Base-by-base conservation (phyloP, 2,888 invertebrate species). In the Melieria omissa region DNA sequence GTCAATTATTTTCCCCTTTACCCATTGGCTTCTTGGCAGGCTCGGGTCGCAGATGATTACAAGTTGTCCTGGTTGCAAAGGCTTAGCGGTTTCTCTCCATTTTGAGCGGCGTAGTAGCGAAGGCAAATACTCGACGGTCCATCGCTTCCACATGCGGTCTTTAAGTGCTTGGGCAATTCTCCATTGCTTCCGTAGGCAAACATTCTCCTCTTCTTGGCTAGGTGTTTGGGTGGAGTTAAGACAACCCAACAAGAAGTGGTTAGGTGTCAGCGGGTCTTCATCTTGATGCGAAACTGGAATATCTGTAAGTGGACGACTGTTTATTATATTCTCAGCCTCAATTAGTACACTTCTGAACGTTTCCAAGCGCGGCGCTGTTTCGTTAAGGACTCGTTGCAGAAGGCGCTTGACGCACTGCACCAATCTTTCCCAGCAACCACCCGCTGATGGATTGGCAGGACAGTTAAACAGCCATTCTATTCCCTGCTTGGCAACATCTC, bases 361-460 rank as follows among this genome's bases (percentile, higher is more conserved):
- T 16, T 16, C 16, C 16, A 16, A 16, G 16, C 16, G 16, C 16
- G 16, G 16, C 16, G 16, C 16, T 16, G 16, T 16, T 16, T 16
- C 16, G 16, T 16, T 16, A 16, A 16, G 16, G 2, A 16, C 16
- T 16, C 16, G 16, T 16, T 16, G 16, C 16, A 16, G 16, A 16
- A 16, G 16, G 16, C 16, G 16, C 16, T 16, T 16, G 16, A 16
- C 16, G 16, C 16, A 16, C 16, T 16, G 16, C 16, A 16, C 16
- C 16, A 16, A 16, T 16, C 73, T 65, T 55, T 77, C 76, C 79
- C 79, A 79, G 42, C 76, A 71, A 3, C 80, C 79, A 8, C 77
- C 80, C 67, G 78, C 76, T 41, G 70, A 70, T 0, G 75, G 74
- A 10, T 76, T 75, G 10, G 29, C 65, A 16, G 71, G 74, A 46